Percentiles rank a stretch among this genome's conserved stretches.
Evolutionary conservation across 2,888 invertebrate species (phyloP).

Genomic region (Erpobdella octoculata): DNA sequence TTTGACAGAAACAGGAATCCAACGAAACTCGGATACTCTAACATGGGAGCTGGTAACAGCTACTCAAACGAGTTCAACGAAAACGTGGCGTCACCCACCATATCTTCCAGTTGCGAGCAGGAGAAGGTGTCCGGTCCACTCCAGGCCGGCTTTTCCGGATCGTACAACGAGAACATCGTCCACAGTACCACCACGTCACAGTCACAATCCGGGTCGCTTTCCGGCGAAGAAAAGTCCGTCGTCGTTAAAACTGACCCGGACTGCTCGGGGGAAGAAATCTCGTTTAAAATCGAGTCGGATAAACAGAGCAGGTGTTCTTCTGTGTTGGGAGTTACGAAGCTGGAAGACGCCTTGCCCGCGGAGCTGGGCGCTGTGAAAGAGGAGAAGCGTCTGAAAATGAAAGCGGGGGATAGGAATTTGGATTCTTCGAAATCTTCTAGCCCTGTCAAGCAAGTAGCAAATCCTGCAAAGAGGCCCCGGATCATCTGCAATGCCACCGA

Average conservation of each 20-base stretch:
- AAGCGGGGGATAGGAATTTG: slow-evolving; percentile 14
- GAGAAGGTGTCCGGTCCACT: slow-evolving; percentile 4
- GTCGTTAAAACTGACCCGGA: slow-evolving; percentile 15
- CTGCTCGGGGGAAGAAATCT: neutral
- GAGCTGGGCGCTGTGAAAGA: slow-evolving; percentile 19
- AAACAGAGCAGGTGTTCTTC: neutral
- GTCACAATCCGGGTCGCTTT: neutral
- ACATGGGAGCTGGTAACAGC: neutral
- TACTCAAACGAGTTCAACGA: neutral
- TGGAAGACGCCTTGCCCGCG: slow-evolving; percentile 20
- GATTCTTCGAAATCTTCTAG: slow-evolving; percentile 29
- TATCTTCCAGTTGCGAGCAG: slow-evolving; percentile 30
- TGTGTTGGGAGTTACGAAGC: slow-evolving; percentile 1
- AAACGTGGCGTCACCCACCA: slow-evolving; percentile 30
- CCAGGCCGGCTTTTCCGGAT: neutral
- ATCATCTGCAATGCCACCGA: slow-evolving; percentile 33
- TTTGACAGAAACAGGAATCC: slow-evolving; percentile 13
- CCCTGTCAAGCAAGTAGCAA: slow-evolving; percentile 21
- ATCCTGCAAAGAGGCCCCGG: slow-evolving; percentile 32
- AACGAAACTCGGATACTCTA: neutral
- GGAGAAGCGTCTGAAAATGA: neutral
- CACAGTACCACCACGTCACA: slow-evolving; percentile 29
- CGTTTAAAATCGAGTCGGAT: neutral
- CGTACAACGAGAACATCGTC: slow-evolving; percentile 7
- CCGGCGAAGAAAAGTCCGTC: slow-evolving; percentile 18